These are phyloP conservation scores for Apocheima hispidaria DNA, from an alignment of 2,888 invertebrate genomes.

Conservation along the genomic window DNA sequence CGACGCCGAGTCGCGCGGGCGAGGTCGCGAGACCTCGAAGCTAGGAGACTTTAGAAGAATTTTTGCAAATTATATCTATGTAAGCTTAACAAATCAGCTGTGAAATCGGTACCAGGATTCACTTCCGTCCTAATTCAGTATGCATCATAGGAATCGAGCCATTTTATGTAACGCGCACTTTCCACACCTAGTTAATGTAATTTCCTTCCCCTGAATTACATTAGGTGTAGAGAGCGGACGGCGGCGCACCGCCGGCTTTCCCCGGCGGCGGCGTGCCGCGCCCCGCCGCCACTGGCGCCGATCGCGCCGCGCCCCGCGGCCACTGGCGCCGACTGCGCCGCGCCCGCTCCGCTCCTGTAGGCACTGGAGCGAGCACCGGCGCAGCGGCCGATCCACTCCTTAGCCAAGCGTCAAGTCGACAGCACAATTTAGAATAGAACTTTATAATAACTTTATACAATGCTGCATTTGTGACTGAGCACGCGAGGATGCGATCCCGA, in stretches of 20 bases:
- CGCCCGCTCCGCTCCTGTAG: slow-evolving; percentile 13
- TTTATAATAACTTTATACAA: slow-evolving; percentile 31
- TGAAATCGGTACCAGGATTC: slow-evolving; percentile 85
- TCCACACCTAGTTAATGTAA: slow-evolving; percentile 78
- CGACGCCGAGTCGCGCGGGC: slow-evolving; percentile 68
- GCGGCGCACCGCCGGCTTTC: slow-evolving; percentile 38
- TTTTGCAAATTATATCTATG: slow-evolving; percentile 82
- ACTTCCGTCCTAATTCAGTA: slow-evolving; percentile 86
- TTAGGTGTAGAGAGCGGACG: slow-evolving; percentile 60
- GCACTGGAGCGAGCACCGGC: neutral
- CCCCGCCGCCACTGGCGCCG: slow-evolving; percentile 3
- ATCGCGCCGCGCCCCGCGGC: slow-evolving; percentile 1
- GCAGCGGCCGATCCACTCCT: slow-evolving; percentile 15
- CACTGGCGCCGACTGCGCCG: neutral
- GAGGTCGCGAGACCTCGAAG: slow-evolving; percentile 70
- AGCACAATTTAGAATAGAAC: slow-evolving; percentile 31
- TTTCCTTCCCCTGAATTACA: slow-evolving; percentile 80
- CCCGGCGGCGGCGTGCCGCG: slow-evolving; percentile 38
- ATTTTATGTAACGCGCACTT: slow-evolving; percentile 86
- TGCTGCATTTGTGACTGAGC: slow-evolving; percentile 21
- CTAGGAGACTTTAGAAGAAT: slow-evolving; percentile 76
- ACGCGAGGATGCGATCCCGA: slow-evolving; percentile 12
- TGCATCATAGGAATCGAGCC: slow-evolving; percentile 86
- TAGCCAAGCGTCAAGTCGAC: slow-evolving; percentile 36
- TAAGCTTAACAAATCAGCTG: slow-evolving; percentile 85